Evolutionary conservation across 2,888 invertebrate genomes (phyloP).

Genomic region (Meiosimyza decipiens): DNA sequence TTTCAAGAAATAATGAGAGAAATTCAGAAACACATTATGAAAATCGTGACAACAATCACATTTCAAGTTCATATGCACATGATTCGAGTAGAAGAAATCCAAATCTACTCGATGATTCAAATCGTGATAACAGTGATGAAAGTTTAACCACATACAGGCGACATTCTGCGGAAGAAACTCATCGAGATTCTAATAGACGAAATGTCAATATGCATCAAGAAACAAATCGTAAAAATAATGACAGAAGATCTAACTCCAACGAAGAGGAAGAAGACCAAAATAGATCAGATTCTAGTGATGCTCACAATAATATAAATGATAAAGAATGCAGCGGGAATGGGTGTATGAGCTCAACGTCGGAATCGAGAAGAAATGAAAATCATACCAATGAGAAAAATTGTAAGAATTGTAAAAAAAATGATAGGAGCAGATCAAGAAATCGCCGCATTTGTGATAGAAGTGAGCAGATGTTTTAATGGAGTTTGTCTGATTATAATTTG

Average conservation of each 20-base stretch:
- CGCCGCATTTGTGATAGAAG: slow-evolving; percentile 55
- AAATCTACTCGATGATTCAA: too few relatives aligned
- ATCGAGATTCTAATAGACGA: not conserved
- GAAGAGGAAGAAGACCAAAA: not conserved
- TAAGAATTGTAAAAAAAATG: slow-evolving; percentile 22
- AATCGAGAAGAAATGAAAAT: not conserved
- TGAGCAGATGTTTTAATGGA: slow-evolving; percentile 39
- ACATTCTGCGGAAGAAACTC: not conserved
- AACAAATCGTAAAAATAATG: too few relatives aligned
- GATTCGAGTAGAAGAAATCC: too few relatives aligned
- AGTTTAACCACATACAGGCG: not conserved
- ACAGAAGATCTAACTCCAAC: not conserved
- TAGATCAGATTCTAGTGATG: not conserved
- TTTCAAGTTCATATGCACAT: too few relatives aligned
- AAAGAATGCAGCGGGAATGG: not conserved
- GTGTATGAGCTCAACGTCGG: not conserved
- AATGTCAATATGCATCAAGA: too few relatives aligned
- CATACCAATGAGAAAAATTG: not conserved
- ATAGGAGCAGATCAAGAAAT: slow-evolving; percentile 35
- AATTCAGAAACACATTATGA: too few relatives aligned
- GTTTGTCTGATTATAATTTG: not conserved
- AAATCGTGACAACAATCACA: too few relatives aligned
- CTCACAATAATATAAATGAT: not conserved
- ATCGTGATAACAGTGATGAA: too few relatives aligned
- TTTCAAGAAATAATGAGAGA: too few relatives aligned